These are phyloP conservation scores for Excalfactoria chinensis DNA, from an alignment of 2,113 vertebrate genomes.

Conservation along the genomic window DNA sequence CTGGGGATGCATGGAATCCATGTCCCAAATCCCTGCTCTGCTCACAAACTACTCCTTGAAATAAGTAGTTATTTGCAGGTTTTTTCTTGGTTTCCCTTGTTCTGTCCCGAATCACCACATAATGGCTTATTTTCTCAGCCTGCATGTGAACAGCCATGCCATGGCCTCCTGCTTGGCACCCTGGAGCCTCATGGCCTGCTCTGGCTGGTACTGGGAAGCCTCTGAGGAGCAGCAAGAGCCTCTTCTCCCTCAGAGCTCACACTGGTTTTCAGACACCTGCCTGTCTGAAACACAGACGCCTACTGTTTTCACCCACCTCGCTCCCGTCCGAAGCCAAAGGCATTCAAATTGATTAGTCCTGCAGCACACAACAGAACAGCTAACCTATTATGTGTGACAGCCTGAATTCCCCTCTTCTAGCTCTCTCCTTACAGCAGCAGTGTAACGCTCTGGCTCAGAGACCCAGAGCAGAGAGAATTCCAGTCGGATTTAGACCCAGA, in stretches of 20 bases:
- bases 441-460: background rate
- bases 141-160: background rate
- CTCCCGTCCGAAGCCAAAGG: background rate
- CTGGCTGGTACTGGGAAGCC: background rate
- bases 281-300: background rate
- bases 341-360: background rate
- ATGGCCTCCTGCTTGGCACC: fast-evolving
- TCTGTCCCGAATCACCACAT: background rate
- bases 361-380: background rate
- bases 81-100: background rate
- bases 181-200: background rate
- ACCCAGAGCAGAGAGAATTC: background rate
- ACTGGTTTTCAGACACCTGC: background rate
- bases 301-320: background rate
- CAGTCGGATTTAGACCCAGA: background rate
- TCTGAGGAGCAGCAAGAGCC: background rate
- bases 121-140: background rate
- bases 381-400: background rate
- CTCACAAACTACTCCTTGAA: background rate
- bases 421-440: background rate
- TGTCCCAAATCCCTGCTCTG: background rate
- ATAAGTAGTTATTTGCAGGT: background rate
- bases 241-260: background rate
- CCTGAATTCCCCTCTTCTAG: background rate
- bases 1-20: background rate